phyloP scores from a whole-genome alignment of 1,140 invertebrate species.

The Drosophila athabasca region DNA sequence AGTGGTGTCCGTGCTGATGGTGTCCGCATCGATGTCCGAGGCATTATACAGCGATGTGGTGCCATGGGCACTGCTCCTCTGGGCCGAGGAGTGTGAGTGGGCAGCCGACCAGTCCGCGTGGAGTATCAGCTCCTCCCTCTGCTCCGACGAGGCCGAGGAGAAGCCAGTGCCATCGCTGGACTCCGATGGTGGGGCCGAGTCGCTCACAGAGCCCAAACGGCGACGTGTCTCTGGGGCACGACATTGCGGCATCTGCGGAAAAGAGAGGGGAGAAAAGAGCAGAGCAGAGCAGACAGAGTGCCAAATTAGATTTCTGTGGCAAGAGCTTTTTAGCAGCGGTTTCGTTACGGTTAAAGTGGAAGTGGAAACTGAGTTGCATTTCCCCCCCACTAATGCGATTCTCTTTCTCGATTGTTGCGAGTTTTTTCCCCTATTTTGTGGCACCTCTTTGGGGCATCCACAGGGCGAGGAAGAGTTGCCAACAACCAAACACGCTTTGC shows the following conservation, averaged over 20 bases:
- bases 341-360: conserved; percentile 24
- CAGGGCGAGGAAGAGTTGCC: conserved; percentile 27
- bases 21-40: conserved; percentile 79
- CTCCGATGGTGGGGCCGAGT: conserved; percentile 80
- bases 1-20: conserved; percentile 76
- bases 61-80: conserved; percentile 68
- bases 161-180: conserved; percentile 82
- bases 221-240: conserved; percentile 75
- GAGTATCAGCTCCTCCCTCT: conserved; percentile 69
- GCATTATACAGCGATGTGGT: conserved; percentile 75
- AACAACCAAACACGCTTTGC: conserved; percentile 37
- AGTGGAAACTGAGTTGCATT: conserved; percentile 5
- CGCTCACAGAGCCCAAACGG: conserved; percentile 78
- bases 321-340: conserved; percentile 66
- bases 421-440: not conserved
- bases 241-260: conserved; percentile 73
- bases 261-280: conserved; percentile 4
- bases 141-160: conserved; percentile 81
- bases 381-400: conserved; percentile 33
- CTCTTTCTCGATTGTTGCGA: conserved; percentile 29
- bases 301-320: conserved; percentile 71
- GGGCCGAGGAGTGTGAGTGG: conserved; percentile 69
- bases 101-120: conserved; percentile 75
- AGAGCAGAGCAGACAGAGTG: conserved; percentile 27
- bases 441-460: conserved; percentile 15